Percentiles rank a stretch among this genome's conserved stretches.
Conservation (phyloP, 2,113 vertebrate species). For the Camelus dromedarius region DNA sequence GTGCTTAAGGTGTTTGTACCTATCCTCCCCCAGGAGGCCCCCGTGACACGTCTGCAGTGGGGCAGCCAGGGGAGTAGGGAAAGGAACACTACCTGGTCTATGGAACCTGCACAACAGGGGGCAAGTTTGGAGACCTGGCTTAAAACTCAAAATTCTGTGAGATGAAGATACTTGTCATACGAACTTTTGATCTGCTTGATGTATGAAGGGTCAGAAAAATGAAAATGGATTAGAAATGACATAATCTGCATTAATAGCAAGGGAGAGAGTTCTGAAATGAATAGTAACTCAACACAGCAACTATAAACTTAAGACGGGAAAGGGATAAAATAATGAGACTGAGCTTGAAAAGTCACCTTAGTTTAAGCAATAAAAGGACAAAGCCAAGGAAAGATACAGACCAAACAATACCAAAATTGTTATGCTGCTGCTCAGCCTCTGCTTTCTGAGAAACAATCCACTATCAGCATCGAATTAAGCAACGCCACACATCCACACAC, state of each 20-base stretch:
- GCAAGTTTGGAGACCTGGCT: neutral
- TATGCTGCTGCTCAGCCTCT: neutral
- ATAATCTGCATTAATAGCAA: constrained; percentile 26
- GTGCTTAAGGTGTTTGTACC: neutral
- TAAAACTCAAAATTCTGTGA: neutral
- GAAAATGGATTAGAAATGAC: neutral
- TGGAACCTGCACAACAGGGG: neutral
- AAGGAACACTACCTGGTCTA: neutral
- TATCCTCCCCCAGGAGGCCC: neutral
- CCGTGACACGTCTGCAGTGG: neutral
- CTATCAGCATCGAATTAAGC: neutral
- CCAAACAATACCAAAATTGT: neutral
- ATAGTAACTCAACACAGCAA: constrained; percentile 41
- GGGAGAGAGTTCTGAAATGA: constrained; percentile 48
- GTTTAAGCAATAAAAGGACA: constrained; percentile 37
- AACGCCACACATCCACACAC: neutral
- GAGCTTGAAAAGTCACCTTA: constrained; percentile 14
- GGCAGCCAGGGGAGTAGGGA: too few relatives aligned
- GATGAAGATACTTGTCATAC: neutral
- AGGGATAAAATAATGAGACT: neutral
- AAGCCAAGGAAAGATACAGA: neutral
- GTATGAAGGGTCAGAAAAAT: neutral
- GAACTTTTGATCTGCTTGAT: neutral
- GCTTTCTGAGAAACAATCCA: neutral
- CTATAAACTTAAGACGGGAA: constrained; percentile 48